Conservation (phyloP, 2,113 vertebrate genomes). For the Acrocephalus arundinaceus region DNA sequence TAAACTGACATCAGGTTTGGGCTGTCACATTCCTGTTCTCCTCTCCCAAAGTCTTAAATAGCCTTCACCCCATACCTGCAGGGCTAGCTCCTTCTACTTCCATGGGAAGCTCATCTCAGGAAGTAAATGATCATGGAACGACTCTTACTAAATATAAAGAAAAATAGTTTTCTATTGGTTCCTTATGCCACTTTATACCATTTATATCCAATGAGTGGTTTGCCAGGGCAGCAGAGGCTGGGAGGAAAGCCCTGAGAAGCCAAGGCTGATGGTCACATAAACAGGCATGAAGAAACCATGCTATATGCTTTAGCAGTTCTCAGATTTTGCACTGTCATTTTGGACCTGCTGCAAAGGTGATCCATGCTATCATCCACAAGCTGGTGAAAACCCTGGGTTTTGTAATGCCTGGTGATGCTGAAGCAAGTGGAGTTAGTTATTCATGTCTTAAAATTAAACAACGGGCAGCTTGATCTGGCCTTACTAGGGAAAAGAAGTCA, state of each 20-base stretch:
- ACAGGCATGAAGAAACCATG: not conserved
- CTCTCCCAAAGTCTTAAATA: not conserved
- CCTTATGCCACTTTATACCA: not conserved
- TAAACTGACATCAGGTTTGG: not conserved
- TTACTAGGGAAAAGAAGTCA: not conserved
- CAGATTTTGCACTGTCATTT: not conserved
- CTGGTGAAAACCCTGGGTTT: not conserved
- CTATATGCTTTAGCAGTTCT: not conserved
- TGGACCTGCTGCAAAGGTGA: not conserved
- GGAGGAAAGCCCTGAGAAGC: not conserved
- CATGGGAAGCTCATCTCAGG: not conserved
- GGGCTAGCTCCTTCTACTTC: not conserved
- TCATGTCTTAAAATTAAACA: not conserved
- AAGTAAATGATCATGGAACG: not conserved
- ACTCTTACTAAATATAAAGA: not conserved
- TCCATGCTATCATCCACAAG: fast-evolving
- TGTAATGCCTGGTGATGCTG: not conserved
- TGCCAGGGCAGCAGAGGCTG: not conserved
- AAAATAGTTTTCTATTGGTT: not conserved
- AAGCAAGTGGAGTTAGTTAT: not conserved
- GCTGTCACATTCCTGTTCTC: not conserved
- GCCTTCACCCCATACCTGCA: too few relatives aligned
- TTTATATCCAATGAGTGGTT: not conserved
- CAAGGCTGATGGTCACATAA: not conserved
- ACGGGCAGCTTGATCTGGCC: not conserved